A percentile compares a stretch with the other conserved stretches of the same genome.
These are phyloP conservation scores for Plectrocnemia conspersa DNA, from an alignment of 1,140 invertebrate genomes.

Conservation along the genomic window DNA sequence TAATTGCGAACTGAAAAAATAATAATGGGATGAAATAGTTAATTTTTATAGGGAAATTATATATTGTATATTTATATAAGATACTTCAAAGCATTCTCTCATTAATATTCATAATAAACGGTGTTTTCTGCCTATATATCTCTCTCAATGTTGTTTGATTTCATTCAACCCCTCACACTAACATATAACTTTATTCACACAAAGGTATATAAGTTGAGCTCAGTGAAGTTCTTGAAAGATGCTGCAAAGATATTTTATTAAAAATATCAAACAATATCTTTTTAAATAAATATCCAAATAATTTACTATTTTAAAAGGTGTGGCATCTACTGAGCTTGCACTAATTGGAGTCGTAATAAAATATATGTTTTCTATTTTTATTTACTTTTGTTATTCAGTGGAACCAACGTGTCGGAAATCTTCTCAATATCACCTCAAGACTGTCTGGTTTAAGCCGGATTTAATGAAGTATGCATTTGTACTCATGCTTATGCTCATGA, in stretches of 20 bases:
- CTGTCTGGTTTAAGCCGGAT: no score
- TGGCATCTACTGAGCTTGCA: no score
- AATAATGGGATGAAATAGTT: slow-evolving; percentile 32
- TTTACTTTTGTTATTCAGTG: no score
- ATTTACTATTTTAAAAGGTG: no score
- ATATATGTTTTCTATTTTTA: no score
- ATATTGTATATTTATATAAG: slow-evolving; percentile 52
- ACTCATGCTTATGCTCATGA: no score
- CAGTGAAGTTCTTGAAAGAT: not conserved
- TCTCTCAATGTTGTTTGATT: slow-evolving; percentile 33
- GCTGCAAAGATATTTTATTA: not conserved
- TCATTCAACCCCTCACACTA: not conserved
- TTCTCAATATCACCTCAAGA: no score
- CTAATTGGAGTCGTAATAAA: no score
- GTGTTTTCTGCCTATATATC: slow-evolving; percentile 51
- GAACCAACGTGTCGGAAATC: no score
- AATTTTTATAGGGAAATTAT: slow-evolving; percentile 35
- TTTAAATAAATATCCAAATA: no score
- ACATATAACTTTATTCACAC: not conserved
- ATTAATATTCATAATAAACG: slow-evolving; percentile 54
- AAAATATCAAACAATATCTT: not conserved
- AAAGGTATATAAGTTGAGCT: not conserved
- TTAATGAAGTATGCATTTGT: no score
- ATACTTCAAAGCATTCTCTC: slow-evolving; percentile 54
- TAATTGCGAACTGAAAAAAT: slow-evolving; percentile 5